These are phyloP conservation scores for Lacerta agilis DNA, from an alignment of 2,797 vertebrate species.

Conservation along the genomic window DNA sequence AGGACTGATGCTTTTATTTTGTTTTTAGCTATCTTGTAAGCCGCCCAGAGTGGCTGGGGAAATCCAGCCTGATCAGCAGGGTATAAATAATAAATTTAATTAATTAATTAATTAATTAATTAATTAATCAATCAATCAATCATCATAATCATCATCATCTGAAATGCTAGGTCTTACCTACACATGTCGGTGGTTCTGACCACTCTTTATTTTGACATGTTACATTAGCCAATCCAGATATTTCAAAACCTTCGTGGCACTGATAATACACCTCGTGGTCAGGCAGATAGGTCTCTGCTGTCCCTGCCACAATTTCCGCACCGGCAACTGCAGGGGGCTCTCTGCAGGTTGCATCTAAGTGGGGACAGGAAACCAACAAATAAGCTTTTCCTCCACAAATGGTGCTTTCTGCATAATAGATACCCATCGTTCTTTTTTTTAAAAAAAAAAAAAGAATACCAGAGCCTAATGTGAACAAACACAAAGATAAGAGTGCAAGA, in stretches of 20 bases:
- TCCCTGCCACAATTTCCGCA: fast-evolving
- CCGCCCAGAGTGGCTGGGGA: too few relatives aligned
- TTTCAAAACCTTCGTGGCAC: slow-evolving; percentile 40
- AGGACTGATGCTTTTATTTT: too few relatives aligned
- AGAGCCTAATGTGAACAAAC: too few relatives aligned
- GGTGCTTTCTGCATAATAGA: background rate
- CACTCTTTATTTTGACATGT: slow-evolving; percentile 59
- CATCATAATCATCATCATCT: too few relatives aligned
- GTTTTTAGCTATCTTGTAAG: too few relatives aligned
- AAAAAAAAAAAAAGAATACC: too few relatives aligned
- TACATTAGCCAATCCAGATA: background rate
- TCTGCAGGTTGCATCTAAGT: slow-evolving; percentile 52
- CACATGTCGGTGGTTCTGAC: slow-evolving; percentile 67
- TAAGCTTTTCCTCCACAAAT: background rate
- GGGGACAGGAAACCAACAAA: background rate
- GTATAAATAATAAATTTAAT: too few relatives aligned
- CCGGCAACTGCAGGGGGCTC: slow-evolving; percentile 3
- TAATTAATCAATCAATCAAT: too few relatives aligned
- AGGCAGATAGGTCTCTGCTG: background rate
- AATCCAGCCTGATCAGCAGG: too few relatives aligned
- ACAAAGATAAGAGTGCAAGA: too few relatives aligned
- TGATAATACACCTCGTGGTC: slow-evolving; percentile 36
- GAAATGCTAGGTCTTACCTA: slow-evolving; percentile 53
- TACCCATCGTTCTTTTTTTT: too few relatives aligned
- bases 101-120: too few relatives aligned